Percentiles rank a stretch among this genome's conserved stretches.
phyloP scores from a whole-genome alignment of 2,113 vertebrate genomes.

The Geococcyx californianus region DNA sequence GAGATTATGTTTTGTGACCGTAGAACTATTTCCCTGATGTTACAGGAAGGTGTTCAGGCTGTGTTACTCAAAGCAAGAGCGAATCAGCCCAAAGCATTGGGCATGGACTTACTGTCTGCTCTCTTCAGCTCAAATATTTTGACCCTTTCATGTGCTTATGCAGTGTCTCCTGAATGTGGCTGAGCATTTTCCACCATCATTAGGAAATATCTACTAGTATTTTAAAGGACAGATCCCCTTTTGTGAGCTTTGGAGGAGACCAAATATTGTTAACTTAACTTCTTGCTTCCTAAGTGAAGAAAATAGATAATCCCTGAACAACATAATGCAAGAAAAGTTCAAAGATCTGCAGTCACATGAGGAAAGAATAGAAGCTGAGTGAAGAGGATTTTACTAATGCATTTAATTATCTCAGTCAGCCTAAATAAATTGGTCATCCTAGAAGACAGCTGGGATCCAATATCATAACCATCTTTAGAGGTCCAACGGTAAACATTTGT shows the following conservation, averaged over 20 bases:
- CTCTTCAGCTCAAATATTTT: not conserved
- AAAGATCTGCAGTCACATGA: not conserved
- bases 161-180: not conserved
- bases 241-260: not conserved
- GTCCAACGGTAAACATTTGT: not conserved
- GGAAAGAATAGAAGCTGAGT: not conserved
- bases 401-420: slow-evolving; percentile 28
- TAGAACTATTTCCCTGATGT: not conserved
- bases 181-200: not conserved
- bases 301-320: not conserved
- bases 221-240: not conserved
- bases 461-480: not conserved
- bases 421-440: slow-evolving; percentile 2
- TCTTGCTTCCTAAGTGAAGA: not conserved
- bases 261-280: not conserved
- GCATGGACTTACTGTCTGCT: not conserved
- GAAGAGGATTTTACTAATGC: not conserved
- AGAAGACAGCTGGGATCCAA: not conserved
- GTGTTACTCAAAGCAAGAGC: not conserved
- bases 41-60: not conserved
- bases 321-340: not conserved
- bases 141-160: not conserved
- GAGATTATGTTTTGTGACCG: not conserved
- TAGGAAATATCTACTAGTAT: not conserved
- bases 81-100: not conserved